Base-by-base conservation (phyloP, 2,113 vertebrate genomes). In the Crotalus viridis region DNA sequence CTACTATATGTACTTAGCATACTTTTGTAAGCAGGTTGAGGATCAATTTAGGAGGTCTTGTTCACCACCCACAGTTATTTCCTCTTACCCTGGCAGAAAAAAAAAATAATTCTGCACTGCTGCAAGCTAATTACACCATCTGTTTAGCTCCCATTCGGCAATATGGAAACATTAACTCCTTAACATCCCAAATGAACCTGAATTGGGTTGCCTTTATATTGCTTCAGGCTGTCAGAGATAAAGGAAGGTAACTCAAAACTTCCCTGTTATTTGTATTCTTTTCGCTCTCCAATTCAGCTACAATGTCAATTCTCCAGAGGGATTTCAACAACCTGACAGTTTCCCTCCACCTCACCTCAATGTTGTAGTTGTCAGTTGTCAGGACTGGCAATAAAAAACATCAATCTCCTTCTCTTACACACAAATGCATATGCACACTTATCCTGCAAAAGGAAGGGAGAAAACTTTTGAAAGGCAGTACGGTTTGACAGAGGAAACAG, bases 71-170 rank as follows among this genome's bases (percentile, higher is more conserved):
- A 96, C 96, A 94, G 96, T 52, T 95, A 96, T 95, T 95, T 96
- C 97, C 96, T 97, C 97, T 98, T 95, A 97, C 96, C 95, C 96
- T 97, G 97, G 96, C 94, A 95, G 94, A 96, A 96, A 97, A 96
- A 96, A 96, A 97, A 97, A 39, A 39, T 39, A 96, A 96, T 93
- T 95, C 95, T 97, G 97, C 95, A 94, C 96, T n/a, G 90, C 94
- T 96, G 96, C 92, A 95, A 96, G 96, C 97, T 98, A 98, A 98
- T 97, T 97, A 95, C 93, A 96, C 98, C 98, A 98, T 98, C 97
- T 98, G 97, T 96, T 98, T 97, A 97, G 95, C 93, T 95, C 96
- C 94, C 96, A 94, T 90, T 92, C 93, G 97, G 95, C 93, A 97
- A 97, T 59, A 95, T 93, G 94, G 94, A 88, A 94, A 98, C 96